These are phyloP conservation scores for Hemithea aestivaria DNA, from an alignment of 2,888 invertebrate genomes.

Conservation along the genomic window DNA sequence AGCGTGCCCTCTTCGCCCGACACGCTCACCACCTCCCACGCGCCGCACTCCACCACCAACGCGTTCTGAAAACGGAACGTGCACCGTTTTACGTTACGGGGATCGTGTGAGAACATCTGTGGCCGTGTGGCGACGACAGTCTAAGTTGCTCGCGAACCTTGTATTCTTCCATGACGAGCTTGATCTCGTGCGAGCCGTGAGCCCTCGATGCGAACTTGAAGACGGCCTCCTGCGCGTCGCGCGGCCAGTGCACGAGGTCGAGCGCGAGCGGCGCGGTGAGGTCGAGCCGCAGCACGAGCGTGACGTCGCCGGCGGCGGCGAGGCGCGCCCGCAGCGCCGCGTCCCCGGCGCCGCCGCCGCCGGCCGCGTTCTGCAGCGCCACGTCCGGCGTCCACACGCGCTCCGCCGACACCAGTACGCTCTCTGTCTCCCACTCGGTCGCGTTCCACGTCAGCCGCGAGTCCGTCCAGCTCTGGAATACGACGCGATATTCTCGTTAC, in stretches of 20 bases:
- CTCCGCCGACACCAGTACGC: constrained; percentile 81
- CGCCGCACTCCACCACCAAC: constrained; percentile 50
- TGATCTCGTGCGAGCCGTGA: constrained; percentile 80
- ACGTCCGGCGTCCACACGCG: constrained; percentile 90
- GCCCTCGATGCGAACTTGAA: constrained; percentile 88
- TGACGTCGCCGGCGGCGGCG: constrained; percentile 81
- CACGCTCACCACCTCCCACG: constrained; percentile 51
- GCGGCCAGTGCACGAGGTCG: constrained; percentile 84
- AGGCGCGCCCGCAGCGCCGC: constrained; percentile 84
- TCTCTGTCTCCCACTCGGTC: constrained; percentile 80
- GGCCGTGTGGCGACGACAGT: too few relatives aligned
- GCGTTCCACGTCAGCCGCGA: constrained; percentile 86
- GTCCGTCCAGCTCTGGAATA: constrained; percentile 85
- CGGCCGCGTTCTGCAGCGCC: constrained; percentile 84
- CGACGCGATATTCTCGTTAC: constrained; percentile 14
- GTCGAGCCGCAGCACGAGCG: constrained; percentile 49
- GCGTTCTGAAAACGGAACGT: constrained; percentile 41
- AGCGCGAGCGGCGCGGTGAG: constrained; percentile 50
- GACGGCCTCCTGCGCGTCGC: constrained; percentile 83
- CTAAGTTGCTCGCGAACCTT: constrained; percentile 35
- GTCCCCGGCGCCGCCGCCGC: constrained; percentile 71
- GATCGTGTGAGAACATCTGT: too few relatives aligned
- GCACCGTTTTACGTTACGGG: too few relatives aligned
- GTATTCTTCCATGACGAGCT: constrained; percentile 41
- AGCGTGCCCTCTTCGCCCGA: constrained; percentile 19